phyloP scores from a whole-genome alignment of 2,113 vertebrate genomes.

The Empidonax traillii region DNA sequence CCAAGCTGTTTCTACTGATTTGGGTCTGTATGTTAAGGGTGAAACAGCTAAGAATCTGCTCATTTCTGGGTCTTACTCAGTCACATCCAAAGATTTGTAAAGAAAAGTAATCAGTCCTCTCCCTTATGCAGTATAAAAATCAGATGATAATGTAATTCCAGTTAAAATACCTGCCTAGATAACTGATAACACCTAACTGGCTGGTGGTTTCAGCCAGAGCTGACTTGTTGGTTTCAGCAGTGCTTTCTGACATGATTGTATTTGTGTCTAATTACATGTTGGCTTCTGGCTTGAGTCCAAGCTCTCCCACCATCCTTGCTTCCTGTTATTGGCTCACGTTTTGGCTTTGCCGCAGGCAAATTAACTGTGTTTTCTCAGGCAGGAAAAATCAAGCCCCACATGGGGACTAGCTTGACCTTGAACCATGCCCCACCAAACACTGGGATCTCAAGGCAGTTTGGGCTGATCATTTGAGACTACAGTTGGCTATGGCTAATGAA shows the following conservation, averaged over 20 bases:
- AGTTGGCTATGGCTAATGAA: neutral
- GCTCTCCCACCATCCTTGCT: conserved; percentile 24
- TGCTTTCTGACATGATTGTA: neutral
- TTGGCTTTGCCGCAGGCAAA: neutral
- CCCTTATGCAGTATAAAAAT: neutral
- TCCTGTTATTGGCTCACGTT: conserved; percentile 39
- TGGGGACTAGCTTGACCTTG: neutral
- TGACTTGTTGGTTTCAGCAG: conserved; percentile 48
- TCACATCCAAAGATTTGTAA: neutral
- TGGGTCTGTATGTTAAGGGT: neutral
- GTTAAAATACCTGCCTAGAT: conserved; percentile 50
- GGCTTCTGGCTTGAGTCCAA: neutral
- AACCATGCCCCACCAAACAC: neutral
- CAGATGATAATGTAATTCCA: neutral
- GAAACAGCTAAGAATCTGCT: neutral
- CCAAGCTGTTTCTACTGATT: neutral
- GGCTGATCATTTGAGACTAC: neutral
- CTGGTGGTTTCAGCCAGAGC: conserved; percentile 50
- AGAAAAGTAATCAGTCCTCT: neutral
- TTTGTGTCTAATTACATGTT: neutral
- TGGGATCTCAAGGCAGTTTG: neutral
- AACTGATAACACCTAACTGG: conserved; percentile 15
- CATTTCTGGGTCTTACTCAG: neutral
- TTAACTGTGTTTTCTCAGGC: conserved; percentile 18
- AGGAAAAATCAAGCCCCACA: neutral